Conservation (phyloP, 2,888 invertebrate genomes). For the Xanthia togata region DNA sequence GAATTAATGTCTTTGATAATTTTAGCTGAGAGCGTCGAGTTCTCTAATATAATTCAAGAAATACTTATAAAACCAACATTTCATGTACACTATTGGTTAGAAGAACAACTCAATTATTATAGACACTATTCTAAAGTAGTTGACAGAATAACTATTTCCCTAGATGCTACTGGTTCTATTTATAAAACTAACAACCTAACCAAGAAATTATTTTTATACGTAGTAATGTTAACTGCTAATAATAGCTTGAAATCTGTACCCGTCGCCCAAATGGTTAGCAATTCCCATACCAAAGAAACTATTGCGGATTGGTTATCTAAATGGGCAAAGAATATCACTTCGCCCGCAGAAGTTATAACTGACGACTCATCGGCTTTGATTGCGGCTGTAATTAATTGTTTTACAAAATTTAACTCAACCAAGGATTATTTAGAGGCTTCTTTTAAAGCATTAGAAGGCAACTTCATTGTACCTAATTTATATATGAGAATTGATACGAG, state of each 20-base stretch:
- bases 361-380: slow-evolving; percentile 50
- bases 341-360: slow-evolving; percentile 48
- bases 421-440: slow-evolving; percentile 51
- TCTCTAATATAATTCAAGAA: slow-evolving; percentile 43
- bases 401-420: slow-evolving; percentile 44
- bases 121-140: slow-evolving; percentile 49
- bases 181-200: slow-evolving; percentile 44
- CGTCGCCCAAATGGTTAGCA: slow-evolving; percentile 45
- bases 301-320: slow-evolving; percentile 49
- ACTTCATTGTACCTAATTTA: slow-evolving; percentile 47
- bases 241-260: slow-evolving; percentile 46
- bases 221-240: slow-evolving; percentile 46
- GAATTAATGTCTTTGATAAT: slow-evolving; percentile 46
- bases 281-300: slow-evolving; percentile 46
- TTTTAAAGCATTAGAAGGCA: slow-evolving; percentile 48
- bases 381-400: slow-evolving; percentile 47
- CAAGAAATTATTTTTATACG: slow-evolving; percentile 49
- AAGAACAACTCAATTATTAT: slow-evolving; percentile 48
- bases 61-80: slow-evolving; percentile 47
- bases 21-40: slow-evolving; percentile 44
- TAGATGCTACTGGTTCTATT: slow-evolving; percentile 50
- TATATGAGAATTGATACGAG: slow-evolving; percentile 38
- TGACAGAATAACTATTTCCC: slow-evolving; percentile 48
- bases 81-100: slow-evolving; percentile 49
- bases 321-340: slow-evolving; percentile 49